Percentiles rank a stretch among this genome's conserved stretches.
Evolutionary conservation across 2,888 invertebrate genomes (phyloP).

Genomic region (Cephus sareptanus): DNA sequence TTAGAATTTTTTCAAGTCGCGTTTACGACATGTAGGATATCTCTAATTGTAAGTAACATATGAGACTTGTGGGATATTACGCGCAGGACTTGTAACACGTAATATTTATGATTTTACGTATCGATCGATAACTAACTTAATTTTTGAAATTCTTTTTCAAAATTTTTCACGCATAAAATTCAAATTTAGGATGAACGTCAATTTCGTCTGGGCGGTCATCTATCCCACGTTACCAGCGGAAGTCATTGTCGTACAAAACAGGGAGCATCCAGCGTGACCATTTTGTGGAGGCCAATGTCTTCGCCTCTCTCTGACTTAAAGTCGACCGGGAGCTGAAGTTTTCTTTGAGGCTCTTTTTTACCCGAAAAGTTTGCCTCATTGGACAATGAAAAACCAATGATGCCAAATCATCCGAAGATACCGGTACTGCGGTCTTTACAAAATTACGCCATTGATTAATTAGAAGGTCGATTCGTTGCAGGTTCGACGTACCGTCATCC

Average conservation of each 20-base stretch:
- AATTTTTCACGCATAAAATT: not conserved
- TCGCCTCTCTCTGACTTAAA: not conserved
- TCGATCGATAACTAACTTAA: too few relatives aligned
- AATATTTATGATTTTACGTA: too few relatives aligned
- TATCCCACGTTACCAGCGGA: not conserved
- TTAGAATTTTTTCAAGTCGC: too few relatives aligned
- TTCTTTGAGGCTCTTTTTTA: not conserved
- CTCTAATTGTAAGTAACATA: too few relatives aligned
- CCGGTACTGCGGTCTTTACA: not conserved
- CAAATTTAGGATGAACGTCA: not conserved
- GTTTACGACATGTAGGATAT: too few relatives aligned
- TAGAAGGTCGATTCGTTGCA: not conserved
- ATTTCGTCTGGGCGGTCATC: not conserved
- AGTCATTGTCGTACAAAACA: not conserved
- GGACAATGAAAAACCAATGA: not conserved
- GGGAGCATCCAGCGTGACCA: constrained; percentile 1
- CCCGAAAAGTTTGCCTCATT: not conserved
- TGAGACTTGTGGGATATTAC: too few relatives aligned
- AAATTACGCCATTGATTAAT: not conserved
- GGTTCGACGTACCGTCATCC: not conserved
- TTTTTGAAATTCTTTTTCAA: not conserved
- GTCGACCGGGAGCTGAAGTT: not conserved
- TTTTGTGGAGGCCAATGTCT: constrained; percentile 2
- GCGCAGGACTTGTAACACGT: too few relatives aligned
- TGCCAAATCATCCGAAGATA: not conserved